Evolutionary conservation across 2,797 vertebrate genomes (phyloP).

Genomic region (Varecia variegata): DNA sequence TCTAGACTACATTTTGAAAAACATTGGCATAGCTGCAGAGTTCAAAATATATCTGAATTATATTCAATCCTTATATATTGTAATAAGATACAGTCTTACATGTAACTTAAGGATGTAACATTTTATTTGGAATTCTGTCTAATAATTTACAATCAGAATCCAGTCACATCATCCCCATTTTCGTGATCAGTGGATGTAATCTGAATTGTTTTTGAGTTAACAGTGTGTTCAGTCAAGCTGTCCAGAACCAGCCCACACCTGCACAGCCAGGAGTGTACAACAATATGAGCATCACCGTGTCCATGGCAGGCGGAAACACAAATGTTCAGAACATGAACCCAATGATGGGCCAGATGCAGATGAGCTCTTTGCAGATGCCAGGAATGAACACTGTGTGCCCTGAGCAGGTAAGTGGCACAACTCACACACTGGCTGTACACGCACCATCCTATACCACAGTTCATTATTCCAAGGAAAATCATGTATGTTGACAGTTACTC

Average conservation of each 20-base stretch:
- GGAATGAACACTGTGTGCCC: conserved; percentile 90
- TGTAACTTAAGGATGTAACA: neutral
- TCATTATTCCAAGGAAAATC: neutral
- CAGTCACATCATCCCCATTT: neutral
- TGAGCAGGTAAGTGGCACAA: conserved; percentile 89
- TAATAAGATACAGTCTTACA: conserved; percentile 4
- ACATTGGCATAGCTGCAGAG: neutral
- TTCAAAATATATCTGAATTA: conserved; percentile 40
- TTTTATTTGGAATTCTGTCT: conserved; percentile 22
- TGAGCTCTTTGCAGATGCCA: conserved; percentile 92
- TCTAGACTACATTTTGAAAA: neutral
- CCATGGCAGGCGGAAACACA: conserved; percentile 93
- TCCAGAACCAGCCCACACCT: conserved; percentile 85
- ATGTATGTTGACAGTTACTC: neutral
- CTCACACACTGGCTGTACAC: neutral
- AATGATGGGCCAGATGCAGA: conserved; percentile 90
- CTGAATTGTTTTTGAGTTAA: conserved; percentile 70
- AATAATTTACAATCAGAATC: neutral
- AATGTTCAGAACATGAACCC: conserved; percentile 90
- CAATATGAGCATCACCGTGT: conserved; percentile 99
- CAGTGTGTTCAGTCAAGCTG: conserved; percentile 88
- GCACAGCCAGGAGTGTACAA: conserved; percentile 96
- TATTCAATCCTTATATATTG: neutral
- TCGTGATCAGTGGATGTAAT: conserved; percentile 62
- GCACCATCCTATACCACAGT: neutral